A percentile compares a stretch with the other conserved stretches of the same genome.
These are phyloP conservation scores for Hippocampus barbouri DNA, from an alignment of 2,113 vertebrate species.

Conservation along the genomic window DNA sequence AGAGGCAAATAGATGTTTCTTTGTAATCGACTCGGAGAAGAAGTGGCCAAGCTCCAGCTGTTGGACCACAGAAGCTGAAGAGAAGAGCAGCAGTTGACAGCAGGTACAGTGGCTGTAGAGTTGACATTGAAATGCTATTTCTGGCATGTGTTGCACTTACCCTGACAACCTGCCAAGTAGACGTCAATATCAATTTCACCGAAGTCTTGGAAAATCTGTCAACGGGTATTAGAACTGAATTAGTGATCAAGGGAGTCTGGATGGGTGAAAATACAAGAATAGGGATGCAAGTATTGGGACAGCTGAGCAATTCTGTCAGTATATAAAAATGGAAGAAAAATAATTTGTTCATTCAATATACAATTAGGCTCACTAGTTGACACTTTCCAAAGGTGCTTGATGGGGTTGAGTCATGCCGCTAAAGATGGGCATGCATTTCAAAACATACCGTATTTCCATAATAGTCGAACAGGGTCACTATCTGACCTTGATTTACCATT, in stretches of 20 bases:
- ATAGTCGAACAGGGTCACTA: background rate
- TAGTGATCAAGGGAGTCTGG: background rate
- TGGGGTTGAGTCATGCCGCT: no score
- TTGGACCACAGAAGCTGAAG: slow-evolving; percentile 74
- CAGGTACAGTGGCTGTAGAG: background rate
- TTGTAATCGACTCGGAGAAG: slow-evolving; percentile 81
- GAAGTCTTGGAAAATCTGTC: slow-evolving; percentile 89
- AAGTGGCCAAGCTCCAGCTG: slow-evolving; percentile 83
- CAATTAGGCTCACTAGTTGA: background rate
- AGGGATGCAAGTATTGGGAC: background rate
- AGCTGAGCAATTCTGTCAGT: background rate
- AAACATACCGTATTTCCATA: background rate
- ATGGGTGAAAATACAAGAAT: background rate
- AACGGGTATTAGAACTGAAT: background rate
- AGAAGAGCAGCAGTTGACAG: slow-evolving; percentile 9
- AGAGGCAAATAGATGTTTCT: slow-evolving; percentile 80
- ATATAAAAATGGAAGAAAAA: no score
- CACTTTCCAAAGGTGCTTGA: background rate
- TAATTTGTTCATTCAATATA: no score
- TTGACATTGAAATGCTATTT: background rate
- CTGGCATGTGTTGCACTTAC: slow-evolving; percentile 48
- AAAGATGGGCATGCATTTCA: background rate
- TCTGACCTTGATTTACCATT: background rate
- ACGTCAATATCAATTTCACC: slow-evolving; percentile 85
- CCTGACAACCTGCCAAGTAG: slow-evolving; percentile 75